Evolutionary conservation across 2,113 vertebrate genomes (phyloP).

Genomic region (Dascyllus trimaculatus): DNA sequence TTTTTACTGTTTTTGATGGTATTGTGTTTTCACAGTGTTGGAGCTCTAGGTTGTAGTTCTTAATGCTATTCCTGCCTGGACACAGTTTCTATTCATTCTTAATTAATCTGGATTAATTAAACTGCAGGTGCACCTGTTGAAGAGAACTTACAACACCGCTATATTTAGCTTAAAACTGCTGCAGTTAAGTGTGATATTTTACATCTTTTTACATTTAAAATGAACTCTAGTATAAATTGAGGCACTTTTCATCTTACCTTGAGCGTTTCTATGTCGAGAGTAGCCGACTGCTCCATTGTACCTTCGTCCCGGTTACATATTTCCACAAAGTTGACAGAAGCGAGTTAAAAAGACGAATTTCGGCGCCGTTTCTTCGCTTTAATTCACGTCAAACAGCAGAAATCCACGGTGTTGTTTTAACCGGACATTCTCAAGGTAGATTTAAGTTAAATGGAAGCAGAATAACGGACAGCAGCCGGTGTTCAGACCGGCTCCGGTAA

Average conservation of each 20-base stretch:
- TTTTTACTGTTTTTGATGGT: too few species aligned
- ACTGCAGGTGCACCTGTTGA: constrained; percentile 66
- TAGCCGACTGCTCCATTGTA: constrained; percentile 79
- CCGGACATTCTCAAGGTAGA: too few species aligned
- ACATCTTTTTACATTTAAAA: too few species aligned
- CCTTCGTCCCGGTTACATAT: constrained; percentile 64
- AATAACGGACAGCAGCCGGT: background rate
- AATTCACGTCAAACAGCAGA: background rate
- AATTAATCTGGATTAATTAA: constrained; percentile 24
- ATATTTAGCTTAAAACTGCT: too few species aligned
- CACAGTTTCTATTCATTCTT: constrained; percentile 41
- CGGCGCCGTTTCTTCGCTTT: background rate
- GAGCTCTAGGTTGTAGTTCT: constrained; percentile 34
- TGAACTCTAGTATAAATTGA: too few species aligned
- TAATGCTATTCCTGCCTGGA: constrained; percentile 38
- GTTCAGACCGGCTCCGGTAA: background rate
- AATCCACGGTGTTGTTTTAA: too few species aligned
- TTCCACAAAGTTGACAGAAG: constrained; percentile 65
- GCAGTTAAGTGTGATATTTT: too few species aligned
- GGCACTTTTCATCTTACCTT: constrained; percentile 67
- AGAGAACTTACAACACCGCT: background rate
- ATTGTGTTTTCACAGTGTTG: background rate
- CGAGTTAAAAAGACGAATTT: background rate
- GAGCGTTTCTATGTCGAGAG: constrained; percentile 75
- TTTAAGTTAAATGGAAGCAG: too few species aligned